Base-by-base conservation (phyloP, 2,888 invertebrate genomes). In the Tromatobia lineatoria region DNA sequence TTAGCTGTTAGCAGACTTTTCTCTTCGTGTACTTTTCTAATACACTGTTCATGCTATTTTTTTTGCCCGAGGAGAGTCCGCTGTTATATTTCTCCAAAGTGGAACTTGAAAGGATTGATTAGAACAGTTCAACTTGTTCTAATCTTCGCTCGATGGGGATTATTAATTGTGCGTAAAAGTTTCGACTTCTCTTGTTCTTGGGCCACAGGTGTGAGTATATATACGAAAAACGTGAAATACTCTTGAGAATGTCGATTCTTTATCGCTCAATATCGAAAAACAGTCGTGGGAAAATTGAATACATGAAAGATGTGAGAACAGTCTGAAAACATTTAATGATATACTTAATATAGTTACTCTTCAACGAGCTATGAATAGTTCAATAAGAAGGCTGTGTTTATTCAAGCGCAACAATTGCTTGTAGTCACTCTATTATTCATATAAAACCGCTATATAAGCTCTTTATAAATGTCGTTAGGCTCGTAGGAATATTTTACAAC, bases 121-220 rank as follows among this genome's bases (percentile, higher is more conserved):
- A n/a, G n/a, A n/a, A n/a, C n/a, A n/a, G n/a, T n/a, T n/a, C n/a
- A n/a, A 23, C 45, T 23, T 13, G 4, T 25, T 57, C 57, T 13
- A 15, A 25, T 57, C 0, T 11, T n/a, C 15, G 20, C 42, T 57
- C 71, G 23, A 71, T 42, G 42, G 23, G 47, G 64, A 75, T 71
- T 66, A 79, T 29, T 71, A 38, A 57, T 79, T 20, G 25, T n/a
- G 29, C 54, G 10, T 47, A 45, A 73, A 74, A 79, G 13, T 61
- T 54, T 42, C 10, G 4, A 34, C 18, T 57, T 52, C 64, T 64
- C 13, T 15, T 15, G 3, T 78, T 70, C 4, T 50, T n/a, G 50
- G 47, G 13, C 34, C 8, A 29, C 13, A 70, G 34, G 34, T 18
- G 57, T 45, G 45, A 15, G 42, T 45, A 25, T 25, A 25, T 25